A percentile compares a stretch with the other conserved stretches of the same genome.
Evolutionary conservation across 2,888 invertebrate species (phyloP).

Genomic region (Andrena bucephala): DNA sequence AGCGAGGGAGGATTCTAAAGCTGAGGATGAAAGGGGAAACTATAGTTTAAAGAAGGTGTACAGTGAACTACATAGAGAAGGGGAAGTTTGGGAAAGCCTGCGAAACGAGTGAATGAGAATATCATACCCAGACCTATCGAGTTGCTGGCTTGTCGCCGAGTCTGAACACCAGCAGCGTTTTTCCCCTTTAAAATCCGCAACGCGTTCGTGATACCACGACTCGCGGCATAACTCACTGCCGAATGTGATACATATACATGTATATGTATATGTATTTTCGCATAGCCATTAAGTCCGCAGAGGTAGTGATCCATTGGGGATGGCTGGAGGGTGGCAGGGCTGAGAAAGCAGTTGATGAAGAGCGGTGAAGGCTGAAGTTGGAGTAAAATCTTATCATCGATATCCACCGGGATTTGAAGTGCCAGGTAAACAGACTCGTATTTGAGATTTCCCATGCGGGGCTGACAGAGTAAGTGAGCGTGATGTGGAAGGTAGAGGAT

Average conservation of each 20-base stretch:
- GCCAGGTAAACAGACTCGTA: constrained; percentile 78
- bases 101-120: no score
- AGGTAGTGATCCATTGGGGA: neutral
- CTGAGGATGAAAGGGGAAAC: no score
- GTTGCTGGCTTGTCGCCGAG: no score
- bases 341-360: constrained; percentile 36
- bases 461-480: constrained; percentile 62
- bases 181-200: constrained; percentile 19
- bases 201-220: neutral
- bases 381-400: constrained; percentile 77
- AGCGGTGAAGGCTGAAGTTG: constrained; percentile 35
- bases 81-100: no score
- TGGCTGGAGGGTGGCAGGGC: constrained; percentile 4
- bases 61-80: no score
- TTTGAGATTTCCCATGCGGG: constrained; percentile 80
- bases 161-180: neutral
- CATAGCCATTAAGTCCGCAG: constrained; percentile 10
- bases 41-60: no score
- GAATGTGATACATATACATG: no score
- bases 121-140: no score
- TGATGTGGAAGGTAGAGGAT: neutral
- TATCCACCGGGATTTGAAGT: constrained; percentile 73
- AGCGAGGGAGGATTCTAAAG: no score
- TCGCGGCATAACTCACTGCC: neutral
- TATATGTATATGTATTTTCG: neutral